phyloP scores from a whole-genome alignment of 2,888 invertebrate genomes.

The Lithophane leautieri region DNA sequence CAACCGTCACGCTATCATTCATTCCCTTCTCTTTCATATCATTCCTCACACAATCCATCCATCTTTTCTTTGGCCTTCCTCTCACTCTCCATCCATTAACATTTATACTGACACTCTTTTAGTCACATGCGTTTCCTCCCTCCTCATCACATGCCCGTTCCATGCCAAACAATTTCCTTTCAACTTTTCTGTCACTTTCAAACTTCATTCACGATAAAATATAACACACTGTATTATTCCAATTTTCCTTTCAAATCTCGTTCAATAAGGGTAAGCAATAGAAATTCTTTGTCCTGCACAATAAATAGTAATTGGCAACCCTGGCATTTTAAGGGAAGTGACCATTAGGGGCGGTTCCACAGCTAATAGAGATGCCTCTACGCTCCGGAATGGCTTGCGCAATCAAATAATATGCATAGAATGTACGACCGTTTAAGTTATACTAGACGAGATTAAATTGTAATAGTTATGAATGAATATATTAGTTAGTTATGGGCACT shows the following conservation, averaged over 20 bases:
- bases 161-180: too few relatives aligned
- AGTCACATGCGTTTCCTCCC: too few relatives aligned
- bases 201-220: neutral
- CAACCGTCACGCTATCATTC: too few relatives aligned
- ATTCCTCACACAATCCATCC: too few relatives aligned
- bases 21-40: too few relatives aligned
- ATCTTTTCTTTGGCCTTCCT: too few relatives aligned
- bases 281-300: slow-evolving; percentile 31
- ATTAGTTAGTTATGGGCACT: too few relatives aligned
- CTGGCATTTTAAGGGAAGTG: slow-evolving; percentile 70
- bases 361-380: slow-evolving; percentile 73
- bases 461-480: too few relatives aligned
- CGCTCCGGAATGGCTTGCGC: slow-evolving; percentile 57
- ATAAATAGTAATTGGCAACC: slow-evolving; percentile 53
- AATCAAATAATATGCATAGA: slow-evolving; percentile 65
- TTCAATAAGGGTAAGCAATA: neutral
- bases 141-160: too few relatives aligned
- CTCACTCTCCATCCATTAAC: too few relatives aligned
- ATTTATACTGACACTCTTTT: too few relatives aligned
- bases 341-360: slow-evolving; percentile 63
- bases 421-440: slow-evolving; percentile 24
- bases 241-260: slow-evolving; percentile 17
- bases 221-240: neutral
- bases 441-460: neutral
- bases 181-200: too few relatives aligned